A percentile compares a stretch with the other conserved stretches of the same genome.
phyloP scores from a whole-genome alignment of 1,140 invertebrate species.

The silkworm (Bombyx mori) region ASM3026992v2 NC_085126.1:11180001-11180500 shows the following conservation, averaged over 20 bases:
- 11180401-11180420: constrained; percentile 72
- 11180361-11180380: constrained; percentile 80
- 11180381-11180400: constrained; percentile 84
- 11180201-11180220: too few species aligned
- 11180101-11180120: neutral
- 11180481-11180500: too few species aligned
- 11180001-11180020: constrained; percentile 59
- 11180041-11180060: constrained; percentile 34
- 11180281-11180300: constrained; percentile 42
- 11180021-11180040: constrained; percentile 53
- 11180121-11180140: neutral
- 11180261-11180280: neutral
- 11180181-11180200: too few species aligned
- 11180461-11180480: too few species aligned
- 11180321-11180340: constrained; percentile 36
- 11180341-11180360: constrained; percentile 49
- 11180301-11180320: constrained; percentile 34
- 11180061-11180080: neutral
- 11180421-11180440: neutral
- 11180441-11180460: too few species aligned
- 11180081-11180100: neutral
- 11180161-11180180: too few species aligned
- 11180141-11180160: too few species aligned
- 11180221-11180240: too few species aligned
- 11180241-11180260: too few species aligned